phyloP scores from a whole-genome alignment of 2,113 vertebrate species.

The Argyrosomus japonicus region DNA sequence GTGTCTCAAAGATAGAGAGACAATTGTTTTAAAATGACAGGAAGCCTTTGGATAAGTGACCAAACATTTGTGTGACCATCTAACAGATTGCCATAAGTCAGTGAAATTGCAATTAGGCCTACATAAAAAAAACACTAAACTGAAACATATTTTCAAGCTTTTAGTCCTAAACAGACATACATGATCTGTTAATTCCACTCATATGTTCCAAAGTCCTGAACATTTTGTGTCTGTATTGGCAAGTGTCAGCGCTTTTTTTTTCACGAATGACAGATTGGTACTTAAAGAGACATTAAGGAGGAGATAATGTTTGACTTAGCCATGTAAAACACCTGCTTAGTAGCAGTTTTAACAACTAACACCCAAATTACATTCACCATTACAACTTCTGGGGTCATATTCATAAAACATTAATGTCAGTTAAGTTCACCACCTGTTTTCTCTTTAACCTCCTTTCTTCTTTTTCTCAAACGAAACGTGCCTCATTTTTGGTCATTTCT shows the following conservation, averaged over 20 bases:
- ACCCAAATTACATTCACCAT: conserved; percentile 72
- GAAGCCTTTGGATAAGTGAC: conserved; percentile 1
- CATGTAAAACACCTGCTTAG: conserved; percentile 73
- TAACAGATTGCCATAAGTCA: background rate
- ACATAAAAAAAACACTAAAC: background rate
- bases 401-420: conserved; percentile 81
- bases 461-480: conserved; percentile 58
- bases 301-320: conserved; percentile 48
- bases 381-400: conserved; percentile 73
- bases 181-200: background rate
- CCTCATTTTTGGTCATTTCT: conserved; percentile 61
- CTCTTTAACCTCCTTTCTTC: conserved; percentile 56
- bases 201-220: conserved; percentile 10
- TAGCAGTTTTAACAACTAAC: conserved; percentile 61
- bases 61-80: background rate
- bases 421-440: conserved; percentile 79
- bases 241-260: conserved; percentile 18
- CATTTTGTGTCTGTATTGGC: background rate
- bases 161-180: background rate
- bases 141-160: background rate
- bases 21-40: background rate
- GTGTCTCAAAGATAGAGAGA: background rate
- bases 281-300: conserved; percentile 66
- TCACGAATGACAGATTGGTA: conserved; percentile 55
- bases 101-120: background rate